These are phyloP conservation scores for Cerastis rubricosa DNA, from an alignment of 2,888 invertebrate species.

Conservation along the genomic window DNA sequence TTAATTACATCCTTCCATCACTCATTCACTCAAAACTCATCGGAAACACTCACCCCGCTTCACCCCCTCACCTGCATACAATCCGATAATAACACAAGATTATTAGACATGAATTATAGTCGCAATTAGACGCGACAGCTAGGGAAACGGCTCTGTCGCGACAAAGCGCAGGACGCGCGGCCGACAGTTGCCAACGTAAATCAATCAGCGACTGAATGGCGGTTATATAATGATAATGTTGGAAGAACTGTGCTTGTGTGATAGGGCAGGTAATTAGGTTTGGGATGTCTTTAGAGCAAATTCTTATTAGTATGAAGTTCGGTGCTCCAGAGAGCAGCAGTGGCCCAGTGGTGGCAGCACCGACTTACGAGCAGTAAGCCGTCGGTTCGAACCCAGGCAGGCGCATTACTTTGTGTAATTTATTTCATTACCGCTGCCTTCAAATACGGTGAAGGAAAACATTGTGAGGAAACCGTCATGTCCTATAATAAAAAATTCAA, in stretches of 20 bases:
- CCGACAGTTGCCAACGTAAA: conserved; percentile 72
- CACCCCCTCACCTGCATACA: conserved; percentile 63
- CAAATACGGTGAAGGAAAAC: too few relatives aligned
- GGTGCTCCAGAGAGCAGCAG: too few relatives aligned
- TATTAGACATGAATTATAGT: conserved; percentile 89
- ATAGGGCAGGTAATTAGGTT: background rate
- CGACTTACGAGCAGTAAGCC: too few relatives aligned
- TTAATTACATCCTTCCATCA: background rate
- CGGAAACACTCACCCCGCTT: conserved; percentile 62
- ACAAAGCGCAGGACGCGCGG: conserved; percentile 68
- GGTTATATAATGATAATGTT: conserved; percentile 40
- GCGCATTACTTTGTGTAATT: too few relatives aligned
- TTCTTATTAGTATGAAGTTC: background rate
- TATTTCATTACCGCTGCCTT: too few relatives aligned
- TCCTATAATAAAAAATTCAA: too few relatives aligned
- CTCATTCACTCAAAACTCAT: conserved; percentile 53
- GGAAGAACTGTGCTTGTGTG: conserved; percentile 39
- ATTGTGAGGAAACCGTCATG: too few relatives aligned
- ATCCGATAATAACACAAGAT: conserved; percentile 88
- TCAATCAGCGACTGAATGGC: conserved; percentile 74
- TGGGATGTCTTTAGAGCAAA: background rate
- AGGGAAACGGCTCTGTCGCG: conserved; percentile 80
- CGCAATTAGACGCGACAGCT: conserved; percentile 86
- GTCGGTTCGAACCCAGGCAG: too few relatives aligned
- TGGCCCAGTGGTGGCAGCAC: too few relatives aligned